Evolutionary conservation across 2,113 vertebrate species (phyloP).

Genomic region (Laticauda colubrina): DNA sequence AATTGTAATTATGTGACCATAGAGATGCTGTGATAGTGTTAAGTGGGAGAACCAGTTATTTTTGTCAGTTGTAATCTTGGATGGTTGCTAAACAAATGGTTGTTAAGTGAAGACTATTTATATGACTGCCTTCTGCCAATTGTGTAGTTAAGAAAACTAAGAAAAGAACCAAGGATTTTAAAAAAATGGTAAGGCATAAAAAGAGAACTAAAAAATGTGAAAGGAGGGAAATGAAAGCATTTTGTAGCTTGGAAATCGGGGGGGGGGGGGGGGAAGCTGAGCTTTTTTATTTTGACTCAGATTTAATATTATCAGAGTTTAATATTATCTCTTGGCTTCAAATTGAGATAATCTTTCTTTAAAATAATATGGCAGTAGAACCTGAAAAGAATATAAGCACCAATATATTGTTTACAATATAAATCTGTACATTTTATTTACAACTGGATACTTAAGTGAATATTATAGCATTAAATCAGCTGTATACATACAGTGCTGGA

Average conservation of each 20-base stretch:
- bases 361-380: not conserved
- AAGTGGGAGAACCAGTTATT: not conserved
- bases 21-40: not conserved
- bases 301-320: not conserved
- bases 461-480: not conserved
- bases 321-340: not conserved
- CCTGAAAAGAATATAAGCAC: not conserved
- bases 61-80: not conserved
- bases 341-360: not conserved
- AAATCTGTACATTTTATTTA: constrained; percentile 15
- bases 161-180: not conserved
- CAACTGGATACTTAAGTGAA: not conserved
- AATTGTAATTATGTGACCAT: not conserved
- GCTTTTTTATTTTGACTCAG: not conserved
- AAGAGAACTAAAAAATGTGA: not conserved
- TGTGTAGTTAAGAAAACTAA: not conserved
- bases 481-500: not conserved
- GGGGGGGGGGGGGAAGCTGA: no score
- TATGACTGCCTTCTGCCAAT: not conserved
- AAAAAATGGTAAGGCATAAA: not conserved
- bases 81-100: not conserved
- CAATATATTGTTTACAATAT: not conserved
- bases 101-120: not conserved
- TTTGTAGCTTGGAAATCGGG: not conserved
- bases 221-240: not conserved